Evolutionary conservation across 1,140 invertebrate genomes (phyloP).

Genomic region (Conus ventricosus): DNA sequence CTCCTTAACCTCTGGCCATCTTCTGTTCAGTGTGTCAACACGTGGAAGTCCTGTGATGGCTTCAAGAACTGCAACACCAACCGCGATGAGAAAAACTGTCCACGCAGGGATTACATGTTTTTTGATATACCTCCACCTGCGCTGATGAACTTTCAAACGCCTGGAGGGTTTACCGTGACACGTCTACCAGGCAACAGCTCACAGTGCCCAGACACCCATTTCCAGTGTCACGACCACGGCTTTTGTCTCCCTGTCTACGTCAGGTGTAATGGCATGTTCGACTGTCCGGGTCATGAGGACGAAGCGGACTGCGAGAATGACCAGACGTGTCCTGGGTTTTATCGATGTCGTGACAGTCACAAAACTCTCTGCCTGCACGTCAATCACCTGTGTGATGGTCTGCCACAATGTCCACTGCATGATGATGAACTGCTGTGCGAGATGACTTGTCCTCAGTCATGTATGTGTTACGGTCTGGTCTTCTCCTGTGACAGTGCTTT

Average conservation of each 20-base stretch:
- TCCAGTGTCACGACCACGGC: conserved; percentile 12
- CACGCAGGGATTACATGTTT: no score
- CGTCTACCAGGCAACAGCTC: no score
- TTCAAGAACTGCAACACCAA: no score
- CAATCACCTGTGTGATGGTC: conserved; percentile 36
- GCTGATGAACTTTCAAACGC: no score
- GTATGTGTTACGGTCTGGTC: conserved; percentile 30
- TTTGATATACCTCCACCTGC: no score
- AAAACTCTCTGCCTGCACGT: conserved; percentile 16
- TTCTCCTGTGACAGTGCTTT: conserved; percentile 3
- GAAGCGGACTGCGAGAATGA: conserved; percentile 17
- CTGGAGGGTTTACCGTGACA: no score
- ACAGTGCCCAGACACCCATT: conserved; percentile 34
- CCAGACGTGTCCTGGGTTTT: conserved; percentile 23
- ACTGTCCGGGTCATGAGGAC: conserved; percentile 39
- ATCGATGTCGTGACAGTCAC: conserved; percentile 22
- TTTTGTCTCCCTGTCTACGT: conserved; percentile 34
- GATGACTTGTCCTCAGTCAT: conserved; percentile 34
- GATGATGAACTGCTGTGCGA: conserved; percentile 40
- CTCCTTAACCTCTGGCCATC: no score
- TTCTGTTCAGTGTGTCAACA: no score
- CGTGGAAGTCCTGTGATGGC: no score
- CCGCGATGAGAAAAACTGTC: no score
- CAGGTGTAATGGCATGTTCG: conserved; percentile 38
- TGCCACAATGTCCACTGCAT: conserved; percentile 35